These are phyloP conservation scores for Pseudomyrmex flavicornis DNA, from an alignment of 1,140 invertebrate species.

Conservation along the genomic window DNA sequence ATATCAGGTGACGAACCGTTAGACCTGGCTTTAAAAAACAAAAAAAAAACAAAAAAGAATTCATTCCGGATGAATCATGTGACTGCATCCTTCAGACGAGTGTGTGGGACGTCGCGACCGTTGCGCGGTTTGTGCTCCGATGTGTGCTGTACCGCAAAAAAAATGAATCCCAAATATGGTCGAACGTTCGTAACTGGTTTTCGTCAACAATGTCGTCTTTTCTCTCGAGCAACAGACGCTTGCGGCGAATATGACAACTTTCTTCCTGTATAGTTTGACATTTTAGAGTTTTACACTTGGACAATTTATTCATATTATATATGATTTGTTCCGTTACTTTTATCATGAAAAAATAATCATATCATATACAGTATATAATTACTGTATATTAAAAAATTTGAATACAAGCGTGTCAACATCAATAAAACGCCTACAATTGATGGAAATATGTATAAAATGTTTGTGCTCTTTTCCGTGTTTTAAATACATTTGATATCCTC, in stretches of 20 bases:
- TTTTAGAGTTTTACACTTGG: too few relatives aligned
- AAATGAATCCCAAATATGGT: conserved; percentile 74
- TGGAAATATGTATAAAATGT: too few relatives aligned
- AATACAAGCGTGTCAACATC: too few relatives aligned
- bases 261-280: neutral
- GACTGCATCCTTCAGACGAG: conserved; percentile 58
- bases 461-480: too few relatives aligned
- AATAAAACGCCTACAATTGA: too few relatives aligned
- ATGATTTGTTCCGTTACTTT: too few relatives aligned
- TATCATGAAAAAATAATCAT: too few relatives aligned
- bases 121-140: conserved; percentile 52
- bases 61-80: conserved; percentile 76
- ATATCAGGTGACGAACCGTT: conserved; percentile 33
- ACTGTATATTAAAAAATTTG: too few relatives aligned
- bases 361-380: too few relatives aligned
- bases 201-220: conserved; percentile 25
- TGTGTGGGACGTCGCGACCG: conserved; percentile 69
- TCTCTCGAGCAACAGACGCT: neutral
- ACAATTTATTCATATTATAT: too few relatives aligned
- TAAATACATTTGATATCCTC: too few relatives aligned
- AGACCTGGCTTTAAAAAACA: conserved; percentile 51
- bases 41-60: conserved; percentile 53
- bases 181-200: conserved; percentile 72
- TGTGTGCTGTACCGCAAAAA: conserved; percentile 31
- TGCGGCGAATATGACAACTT: neutral